A percentile compares a stretch with the other conserved stretches of the same genome.
Evolutionary conservation across 2,797 vertebrate genomes (phyloP).

Genomic region (Tangara arthus): DNA sequence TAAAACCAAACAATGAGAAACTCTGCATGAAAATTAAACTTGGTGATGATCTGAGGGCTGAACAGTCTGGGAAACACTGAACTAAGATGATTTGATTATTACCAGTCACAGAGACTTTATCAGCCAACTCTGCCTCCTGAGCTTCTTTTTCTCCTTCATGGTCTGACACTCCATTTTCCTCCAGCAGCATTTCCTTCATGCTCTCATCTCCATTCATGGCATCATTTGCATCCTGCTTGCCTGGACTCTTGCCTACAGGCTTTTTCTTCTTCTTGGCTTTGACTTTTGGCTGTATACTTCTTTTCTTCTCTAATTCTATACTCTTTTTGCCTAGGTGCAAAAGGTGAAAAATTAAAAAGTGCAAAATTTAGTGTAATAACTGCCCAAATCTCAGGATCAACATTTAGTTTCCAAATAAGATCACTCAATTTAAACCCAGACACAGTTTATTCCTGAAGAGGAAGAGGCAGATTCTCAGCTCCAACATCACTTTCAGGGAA

Average conservation of each 20-base stretch:
- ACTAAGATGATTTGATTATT: neutral
- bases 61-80: neutral
- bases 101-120: slow-evolving; percentile 70
- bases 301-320: slow-evolving; percentile 86
- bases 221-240: slow-evolving; percentile 55
- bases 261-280: slow-evolving; percentile 90
- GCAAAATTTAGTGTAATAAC: neutral
- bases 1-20: neutral
- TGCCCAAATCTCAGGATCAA: neutral
- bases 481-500: neutral
- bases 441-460: neutral
- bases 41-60: neutral
- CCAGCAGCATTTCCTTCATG: slow-evolving; percentile 6
- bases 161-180: slow-evolving; percentile 74
- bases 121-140: slow-evolving; percentile 31
- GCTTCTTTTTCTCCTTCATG: slow-evolving; percentile 78
- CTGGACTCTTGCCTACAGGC: slow-evolving; percentile 1
- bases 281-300: slow-evolving; percentile 73
- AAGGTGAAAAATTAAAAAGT: neutral
- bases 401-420: neutral
- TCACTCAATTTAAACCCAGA: neutral
- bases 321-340: slow-evolving; percentile 86
- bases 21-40: neutral
- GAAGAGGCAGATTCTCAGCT: neutral
- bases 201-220: slow-evolving; percentile 66